Evolutionary conservation across 2,888 invertebrate genomes (phyloP).

Genomic region (Lutraria lutraria): DNA sequence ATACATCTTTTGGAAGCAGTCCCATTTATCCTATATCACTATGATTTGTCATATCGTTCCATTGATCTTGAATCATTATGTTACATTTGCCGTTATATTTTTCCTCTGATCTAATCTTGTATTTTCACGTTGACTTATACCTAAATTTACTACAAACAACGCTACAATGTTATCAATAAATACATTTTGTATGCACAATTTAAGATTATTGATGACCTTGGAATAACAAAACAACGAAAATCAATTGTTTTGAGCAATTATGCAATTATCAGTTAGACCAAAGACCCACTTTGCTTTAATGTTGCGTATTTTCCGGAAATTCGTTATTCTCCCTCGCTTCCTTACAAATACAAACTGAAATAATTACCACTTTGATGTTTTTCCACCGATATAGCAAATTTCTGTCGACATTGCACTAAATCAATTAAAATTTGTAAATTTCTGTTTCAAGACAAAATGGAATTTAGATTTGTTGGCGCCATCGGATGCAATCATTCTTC

Average conservation of each 20-base stretch:
- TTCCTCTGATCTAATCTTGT: background rate
- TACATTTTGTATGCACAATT: background rate
- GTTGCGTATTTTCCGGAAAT: conserved; percentile 5
- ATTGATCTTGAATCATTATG: background rate
- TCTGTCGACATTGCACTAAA: background rate
- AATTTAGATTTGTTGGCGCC: background rate
- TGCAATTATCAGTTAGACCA: background rate
- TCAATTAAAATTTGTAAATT: background rate
- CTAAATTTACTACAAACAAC: background rate
- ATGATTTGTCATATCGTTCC: background rate
- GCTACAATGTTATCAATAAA: background rate
- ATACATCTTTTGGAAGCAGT: too few species aligned
- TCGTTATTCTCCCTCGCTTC: background rate
- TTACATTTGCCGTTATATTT: background rate
- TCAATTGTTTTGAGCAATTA: background rate
- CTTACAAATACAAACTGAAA: background rate
- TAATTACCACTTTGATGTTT: background rate
- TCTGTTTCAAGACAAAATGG: background rate
- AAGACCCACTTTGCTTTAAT: background rate
- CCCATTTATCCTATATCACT: too few species aligned
- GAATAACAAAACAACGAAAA: background rate
- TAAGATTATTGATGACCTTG: background rate
- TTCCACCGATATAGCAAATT: background rate
- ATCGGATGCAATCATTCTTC: background rate
- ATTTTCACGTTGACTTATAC: background rate